Conservation (phyloP, 2,113 vertebrate genomes). For the Urocitellus parryii region DNA sequence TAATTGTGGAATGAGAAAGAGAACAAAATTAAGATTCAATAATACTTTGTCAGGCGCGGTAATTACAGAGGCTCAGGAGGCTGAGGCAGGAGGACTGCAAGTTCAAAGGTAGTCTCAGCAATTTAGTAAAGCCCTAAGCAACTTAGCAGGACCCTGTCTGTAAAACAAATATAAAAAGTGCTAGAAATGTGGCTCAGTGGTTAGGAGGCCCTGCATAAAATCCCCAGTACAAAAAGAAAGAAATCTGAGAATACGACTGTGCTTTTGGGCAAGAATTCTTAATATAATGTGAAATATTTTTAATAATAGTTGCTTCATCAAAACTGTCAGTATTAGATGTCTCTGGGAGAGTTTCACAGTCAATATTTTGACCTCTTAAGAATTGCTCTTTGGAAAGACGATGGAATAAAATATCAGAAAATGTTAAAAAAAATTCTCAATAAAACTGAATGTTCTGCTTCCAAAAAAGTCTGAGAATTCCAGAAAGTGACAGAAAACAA, state of each 20-base stretch:
- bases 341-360: constrained; percentile 92
- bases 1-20: neutral
- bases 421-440: constrained; percentile 69
- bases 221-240: no score
- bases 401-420: constrained; percentile 85
- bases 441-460: neutral
- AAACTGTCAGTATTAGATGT: constrained; percentile 89
- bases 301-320: constrained; percentile 82
- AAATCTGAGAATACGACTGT: neutral
- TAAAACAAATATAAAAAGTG: no score
- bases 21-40: constrained; percentile 37
- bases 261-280: neutral
- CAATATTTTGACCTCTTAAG: constrained; percentile 86
- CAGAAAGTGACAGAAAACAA: neutral
- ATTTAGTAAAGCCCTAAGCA: no score
- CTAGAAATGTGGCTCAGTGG: no score
- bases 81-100: no score
- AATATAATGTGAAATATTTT: constrained; percentile 46
- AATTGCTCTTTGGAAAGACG: constrained; percentile 89
- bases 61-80: no score
- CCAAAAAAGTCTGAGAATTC: neutral
- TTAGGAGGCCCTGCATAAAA: no score
- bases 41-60: no score
- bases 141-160: no score
- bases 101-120: no score